phyloP scores from a whole-genome alignment of 2,888 invertebrate species.

The Eupelmus urozonus region DNA sequence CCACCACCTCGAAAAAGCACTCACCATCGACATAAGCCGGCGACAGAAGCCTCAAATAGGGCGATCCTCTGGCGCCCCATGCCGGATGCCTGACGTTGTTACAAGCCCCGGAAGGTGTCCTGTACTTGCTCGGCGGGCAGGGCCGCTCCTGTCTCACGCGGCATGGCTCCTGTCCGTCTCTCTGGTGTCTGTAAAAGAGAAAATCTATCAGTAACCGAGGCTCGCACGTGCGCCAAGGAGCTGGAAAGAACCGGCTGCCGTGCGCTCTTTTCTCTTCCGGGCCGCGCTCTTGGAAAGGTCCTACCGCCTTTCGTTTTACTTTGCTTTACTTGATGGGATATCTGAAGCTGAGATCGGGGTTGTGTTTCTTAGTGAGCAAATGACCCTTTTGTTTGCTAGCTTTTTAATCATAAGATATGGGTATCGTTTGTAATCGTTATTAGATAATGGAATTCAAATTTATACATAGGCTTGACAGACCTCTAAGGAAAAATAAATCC shows the following conservation, averaged over 20 bases:
- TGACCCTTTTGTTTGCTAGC: no score
- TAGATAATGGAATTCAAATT: no score
- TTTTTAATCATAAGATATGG: no score
- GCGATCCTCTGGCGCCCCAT: slow-evolving; percentile 90
- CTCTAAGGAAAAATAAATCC: no score
- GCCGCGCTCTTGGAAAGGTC: not conserved
- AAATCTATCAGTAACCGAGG: no score
- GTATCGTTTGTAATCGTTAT: no score
- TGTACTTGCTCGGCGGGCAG: slow-evolving; percentile 90
- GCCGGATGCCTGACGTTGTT: slow-evolving; percentile 91
- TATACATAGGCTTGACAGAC: no score
- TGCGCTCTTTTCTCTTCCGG: slow-evolving; percentile 31
- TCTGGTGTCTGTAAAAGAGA: no score
- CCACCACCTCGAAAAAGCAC: slow-evolving; percentile 61
- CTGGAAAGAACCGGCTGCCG: not conserved
- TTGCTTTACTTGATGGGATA: not conserved
- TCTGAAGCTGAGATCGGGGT: no score
- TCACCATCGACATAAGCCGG: slow-evolving; percentile 88
- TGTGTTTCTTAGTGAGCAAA: no score
- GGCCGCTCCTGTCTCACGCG: slow-evolving; percentile 78
- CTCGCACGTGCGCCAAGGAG: not conserved
- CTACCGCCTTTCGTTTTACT: not conserved
- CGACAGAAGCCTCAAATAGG: slow-evolving; percentile 85
- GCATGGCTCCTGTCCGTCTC: slow-evolving; percentile 62
- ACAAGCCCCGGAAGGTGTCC: slow-evolving; percentile 90